phyloP scores from a whole-genome alignment of 1,140 invertebrate genomes.

The Sitodiplosis mosellana region DNA sequence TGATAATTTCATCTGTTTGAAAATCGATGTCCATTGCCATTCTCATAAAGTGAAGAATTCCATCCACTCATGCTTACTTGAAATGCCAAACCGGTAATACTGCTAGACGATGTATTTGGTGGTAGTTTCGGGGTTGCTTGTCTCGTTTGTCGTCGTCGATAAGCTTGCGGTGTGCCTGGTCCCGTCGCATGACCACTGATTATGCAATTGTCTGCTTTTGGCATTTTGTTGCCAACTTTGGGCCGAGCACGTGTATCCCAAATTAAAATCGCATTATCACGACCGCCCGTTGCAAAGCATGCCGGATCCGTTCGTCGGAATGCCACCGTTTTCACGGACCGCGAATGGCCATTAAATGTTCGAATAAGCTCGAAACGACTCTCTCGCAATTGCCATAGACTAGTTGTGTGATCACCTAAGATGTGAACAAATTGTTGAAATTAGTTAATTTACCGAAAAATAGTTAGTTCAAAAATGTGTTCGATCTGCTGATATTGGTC shows the following conservation, averaged over 20 bases:
- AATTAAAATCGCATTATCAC: slow-evolving; percentile 66
- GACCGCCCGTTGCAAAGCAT: slow-evolving; percentile 66
- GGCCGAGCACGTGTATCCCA: slow-evolving; percentile 52
- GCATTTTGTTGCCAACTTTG: slow-evolving; percentile 24
- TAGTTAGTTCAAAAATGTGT: too few species aligned
- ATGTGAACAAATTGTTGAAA: slow-evolving; percentile 4
- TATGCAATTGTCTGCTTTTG: slow-evolving; percentile 41
- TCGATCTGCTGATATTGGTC: too few species aligned
- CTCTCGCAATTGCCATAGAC: slow-evolving; percentile 45
- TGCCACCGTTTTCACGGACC: slow-evolving; percentile 60
- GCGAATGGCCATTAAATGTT: slow-evolving; percentile 49
- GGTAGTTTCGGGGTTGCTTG: slow-evolving; percentile 19
- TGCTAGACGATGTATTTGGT: slow-evolving; percentile 26
- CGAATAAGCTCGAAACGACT: slow-evolving; percentile 36
- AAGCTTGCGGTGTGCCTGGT: slow-evolving; percentile 28
- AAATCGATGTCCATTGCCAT: too few species aligned
- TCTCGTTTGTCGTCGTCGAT: slow-evolving; percentile 25
- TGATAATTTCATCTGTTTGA: too few species aligned
- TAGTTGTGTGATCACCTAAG: slow-evolving; percentile 57
- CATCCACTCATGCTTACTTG: too few species aligned
- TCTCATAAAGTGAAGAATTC: too few species aligned
- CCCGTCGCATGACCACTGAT: slow-evolving; percentile 35
- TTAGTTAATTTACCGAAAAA: too few species aligned
- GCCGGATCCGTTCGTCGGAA: slow-evolving; percentile 44
- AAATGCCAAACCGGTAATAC: slow-evolving; percentile 63